Evolutionary conservation across 2,113 vertebrate species (phyloP), one percentile per base, ranked within the genome.

Genomic region (Cardinalis cardinalis): DNA sequence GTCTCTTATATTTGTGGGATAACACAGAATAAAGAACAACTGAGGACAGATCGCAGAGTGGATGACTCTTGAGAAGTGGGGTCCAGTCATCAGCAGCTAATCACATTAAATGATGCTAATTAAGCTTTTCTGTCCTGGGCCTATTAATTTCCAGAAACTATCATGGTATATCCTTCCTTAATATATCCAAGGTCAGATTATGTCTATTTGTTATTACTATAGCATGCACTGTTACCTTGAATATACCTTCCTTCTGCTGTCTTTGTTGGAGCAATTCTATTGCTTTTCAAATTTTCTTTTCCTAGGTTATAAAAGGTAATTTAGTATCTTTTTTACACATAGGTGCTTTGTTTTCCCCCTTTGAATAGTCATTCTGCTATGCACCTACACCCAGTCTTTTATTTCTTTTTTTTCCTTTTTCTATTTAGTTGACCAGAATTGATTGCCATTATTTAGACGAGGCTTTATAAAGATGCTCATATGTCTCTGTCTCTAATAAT

Each of bases 21-120:
- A 75, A 79, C 59, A 79, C 56, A 58, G 49, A 78, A 85, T 52
- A 84, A 82, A 94, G 71, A 92, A 64, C 88, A 95, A 93, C 74
- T 72, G 66, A 85, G 48, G 52, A 61, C 60, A 91, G 61, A 82
- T 93, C 13, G 11, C 18, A 64, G 38, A 25, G n/a, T 49, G 12
- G 18, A 44, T 83, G 29, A 56, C 29, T 86, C 51, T 26, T 70
- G 61, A 83, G 63, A 76, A 61, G 13, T 38, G 3, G 19, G 11
- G 6, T 83, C 28, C 46, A 18, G 12, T 73, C 59, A 79, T 8
- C 24, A 78, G 28, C n/a, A 90, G 28, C 13, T 73, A 59, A 40
- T 88, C 56, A 48, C 0, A 1, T 74, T 74, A 88, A 52, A 29
- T 36, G 8, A 52, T 48, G 8, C 36, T 71, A n/a, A 43, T 55